A percentile compares a stretch with the other conserved stretches of the same genome.
phyloP scores from a whole-genome alignment of 2,797 vertebrate species.

The Semotilus atromaculatus region DNA sequence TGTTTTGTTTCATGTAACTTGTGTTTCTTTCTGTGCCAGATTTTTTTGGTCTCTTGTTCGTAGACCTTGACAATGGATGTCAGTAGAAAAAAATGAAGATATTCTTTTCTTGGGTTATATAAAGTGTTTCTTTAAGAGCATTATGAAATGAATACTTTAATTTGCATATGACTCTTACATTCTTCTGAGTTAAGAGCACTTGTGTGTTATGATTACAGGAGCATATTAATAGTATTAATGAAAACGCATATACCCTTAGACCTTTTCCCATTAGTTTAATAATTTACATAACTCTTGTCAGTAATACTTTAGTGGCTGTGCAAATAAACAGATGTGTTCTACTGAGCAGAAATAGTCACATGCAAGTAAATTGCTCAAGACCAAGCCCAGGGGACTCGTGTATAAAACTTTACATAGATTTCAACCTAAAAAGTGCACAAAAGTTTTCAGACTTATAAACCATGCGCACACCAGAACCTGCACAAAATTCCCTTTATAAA shows the following conservation, averaged over 20 bases:
- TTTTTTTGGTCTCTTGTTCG: not conserved
- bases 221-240: slow-evolving; percentile 26
- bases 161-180: slow-evolving; percentile 20
- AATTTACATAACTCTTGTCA: not conserved
- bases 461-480: not conserved
- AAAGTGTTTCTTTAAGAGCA: slow-evolving; percentile 25
- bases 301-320: not conserved
- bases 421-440: not conserved
- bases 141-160: slow-evolving; percentile 40
- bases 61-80: not conserved
- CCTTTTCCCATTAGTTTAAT: not conserved
- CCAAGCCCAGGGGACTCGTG: not conserved
- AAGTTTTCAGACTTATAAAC: too few relatives aligned
- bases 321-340: not conserved
- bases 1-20: not conserved
- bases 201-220: not conserved
- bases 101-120: not conserved
- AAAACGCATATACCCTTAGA: not conserved
- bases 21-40: slow-evolving; percentile 12
- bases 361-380: not conserved
- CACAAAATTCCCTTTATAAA: not conserved
- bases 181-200: slow-evolving; percentile 8
- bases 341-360: not conserved
- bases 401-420: not conserved
- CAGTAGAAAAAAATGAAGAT: slow-evolving; percentile 18